Evolutionary conservation across 2,888 invertebrate species (phyloP).

Genomic region (Cylloceria caligata): DNA sequence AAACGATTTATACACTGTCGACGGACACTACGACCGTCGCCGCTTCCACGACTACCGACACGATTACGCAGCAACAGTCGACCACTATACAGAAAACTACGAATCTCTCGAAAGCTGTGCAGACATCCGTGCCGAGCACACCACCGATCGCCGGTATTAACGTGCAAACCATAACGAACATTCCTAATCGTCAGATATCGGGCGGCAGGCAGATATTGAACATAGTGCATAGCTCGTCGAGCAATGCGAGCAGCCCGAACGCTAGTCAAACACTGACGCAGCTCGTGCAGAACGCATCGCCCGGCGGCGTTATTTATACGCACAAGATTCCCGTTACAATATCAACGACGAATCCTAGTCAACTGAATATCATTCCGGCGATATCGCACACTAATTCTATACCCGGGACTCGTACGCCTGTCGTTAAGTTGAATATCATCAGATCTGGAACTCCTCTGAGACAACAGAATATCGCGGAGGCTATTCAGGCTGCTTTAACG

Average conservation of each 20-base stretch:
- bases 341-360: constrained; percentile 81
- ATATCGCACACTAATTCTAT: constrained; percentile 80
- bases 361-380: constrained; percentile 81
- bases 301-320: constrained; percentile 90
- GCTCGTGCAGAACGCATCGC: constrained; percentile 82
- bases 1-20: constrained; percentile 86
- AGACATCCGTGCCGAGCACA: constrained; percentile 80
- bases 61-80: constrained; percentile 71
- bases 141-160: constrained; percentile 75
- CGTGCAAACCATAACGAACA: constrained; percentile 79
- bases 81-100: constrained; percentile 74
- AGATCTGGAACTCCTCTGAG: constrained; percentile 74
- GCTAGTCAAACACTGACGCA: constrained; percentile 80
- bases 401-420: constrained; percentile 80
- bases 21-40: constrained; percentile 69
- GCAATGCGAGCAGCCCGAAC: constrained; percentile 72
- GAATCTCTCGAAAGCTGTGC: constrained; percentile 83
- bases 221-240: constrained; percentile 80
- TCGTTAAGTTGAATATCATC: constrained; percentile 83
- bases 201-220: constrained; percentile 80
- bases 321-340: constrained; percentile 89
- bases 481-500: constrained; percentile 80
- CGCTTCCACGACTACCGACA: constrained; percentile 71
- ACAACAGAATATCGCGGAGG: constrained; percentile 77
- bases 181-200: constrained; percentile 79